Conservation (phyloP, 2,888 invertebrate genomes). For the Diploptera punctata region DNA sequence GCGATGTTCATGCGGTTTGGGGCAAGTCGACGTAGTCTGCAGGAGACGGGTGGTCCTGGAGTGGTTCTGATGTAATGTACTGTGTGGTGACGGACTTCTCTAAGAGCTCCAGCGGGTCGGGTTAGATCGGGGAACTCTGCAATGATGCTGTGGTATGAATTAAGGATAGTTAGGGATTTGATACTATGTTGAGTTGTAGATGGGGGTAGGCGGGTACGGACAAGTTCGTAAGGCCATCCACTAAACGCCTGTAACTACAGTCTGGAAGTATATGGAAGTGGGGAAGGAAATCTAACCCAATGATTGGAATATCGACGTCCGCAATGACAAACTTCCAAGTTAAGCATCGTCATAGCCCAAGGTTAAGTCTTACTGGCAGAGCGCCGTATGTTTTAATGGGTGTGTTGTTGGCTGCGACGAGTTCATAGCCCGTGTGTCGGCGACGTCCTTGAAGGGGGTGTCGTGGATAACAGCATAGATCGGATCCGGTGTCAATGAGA, state of each 20-base stretch:
- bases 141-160: background rate
- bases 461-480: conserved; percentile 44
- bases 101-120: background rate
- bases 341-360: conserved; percentile 44
- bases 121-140: conserved; percentile 31
- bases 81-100: conserved; percentile 9
- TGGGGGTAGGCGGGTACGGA: background rate
- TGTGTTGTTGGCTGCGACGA: conserved; percentile 50
- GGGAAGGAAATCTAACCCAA: background rate
- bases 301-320: too few species aligned
- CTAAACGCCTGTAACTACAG: conserved; percentile 44
- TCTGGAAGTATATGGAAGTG: conserved; percentile 49
- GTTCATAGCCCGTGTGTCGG: conserved; percentile 44
- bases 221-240: conserved; percentile 41
- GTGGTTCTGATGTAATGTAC: conserved; percentile 47
- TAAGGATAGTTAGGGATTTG: background rate
- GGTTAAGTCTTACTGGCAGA: conserved; percentile 43
- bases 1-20: conserved; percentile 45
- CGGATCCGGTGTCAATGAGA: conserved; percentile 45
- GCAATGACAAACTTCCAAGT: too few species aligned
- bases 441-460: conserved; percentile 41
- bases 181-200: background rate
- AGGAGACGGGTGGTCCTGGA: conserved; percentile 47
- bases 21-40: conserved; percentile 33
- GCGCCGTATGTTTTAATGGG: conserved; percentile 49